Conservation (phyloP, 2,888 invertebrate species). For the Eurytoma californica region DNA sequence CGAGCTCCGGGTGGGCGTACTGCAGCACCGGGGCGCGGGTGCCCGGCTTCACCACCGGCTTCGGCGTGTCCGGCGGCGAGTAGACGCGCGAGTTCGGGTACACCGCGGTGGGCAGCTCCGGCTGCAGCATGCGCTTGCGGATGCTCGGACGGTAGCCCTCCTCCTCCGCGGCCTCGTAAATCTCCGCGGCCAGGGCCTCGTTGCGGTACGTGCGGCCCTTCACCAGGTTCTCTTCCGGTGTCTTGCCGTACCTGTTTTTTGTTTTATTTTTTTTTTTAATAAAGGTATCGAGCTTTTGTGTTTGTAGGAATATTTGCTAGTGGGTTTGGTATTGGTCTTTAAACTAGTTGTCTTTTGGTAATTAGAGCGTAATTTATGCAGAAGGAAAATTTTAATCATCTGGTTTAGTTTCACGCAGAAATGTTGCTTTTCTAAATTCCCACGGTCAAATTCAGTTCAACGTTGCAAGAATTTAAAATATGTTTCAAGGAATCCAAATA, state of each 20-base stretch:
- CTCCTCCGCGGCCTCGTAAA: conserved; percentile 68
- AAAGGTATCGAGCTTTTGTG: too few relatives aligned
- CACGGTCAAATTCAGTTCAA: too few relatives aligned
- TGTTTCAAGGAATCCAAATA: too few relatives aligned
- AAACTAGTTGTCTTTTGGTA: too few relatives aligned
- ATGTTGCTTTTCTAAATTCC: too few relatives aligned
- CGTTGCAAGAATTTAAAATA: too few relatives aligned
- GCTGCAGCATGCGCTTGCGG: conserved; percentile 84
- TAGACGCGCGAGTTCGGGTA: conserved; percentile 83
- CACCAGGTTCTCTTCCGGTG: conserved; percentile 61
- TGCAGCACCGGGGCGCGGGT: conserved; percentile 85
- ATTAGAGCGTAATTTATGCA: too few relatives aligned
- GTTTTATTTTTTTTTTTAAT: too few relatives aligned
- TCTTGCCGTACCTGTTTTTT: conserved; percentile 65
- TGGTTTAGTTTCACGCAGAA: too few relatives aligned
- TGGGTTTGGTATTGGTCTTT: too few relatives aligned
- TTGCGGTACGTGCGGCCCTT: conserved; percentile 64
- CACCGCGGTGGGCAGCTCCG: conserved; percentile 75
- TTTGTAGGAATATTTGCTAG: too few relatives aligned
- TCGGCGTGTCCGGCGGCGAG: conserved; percentile 79
- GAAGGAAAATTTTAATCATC: too few relatives aligned
- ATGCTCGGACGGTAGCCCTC: conserved; percentile 77
- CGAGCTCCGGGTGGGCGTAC: conserved; percentile 88
- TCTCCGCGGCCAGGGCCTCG: conserved; percentile 67
- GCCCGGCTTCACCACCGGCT: conserved; percentile 82